Percentiles rank a stretch among this genome's conserved stretches.
Evolutionary conservation across 2,113 vertebrate species (phyloP).

Genomic region (Solenodon paradoxus): DNA sequence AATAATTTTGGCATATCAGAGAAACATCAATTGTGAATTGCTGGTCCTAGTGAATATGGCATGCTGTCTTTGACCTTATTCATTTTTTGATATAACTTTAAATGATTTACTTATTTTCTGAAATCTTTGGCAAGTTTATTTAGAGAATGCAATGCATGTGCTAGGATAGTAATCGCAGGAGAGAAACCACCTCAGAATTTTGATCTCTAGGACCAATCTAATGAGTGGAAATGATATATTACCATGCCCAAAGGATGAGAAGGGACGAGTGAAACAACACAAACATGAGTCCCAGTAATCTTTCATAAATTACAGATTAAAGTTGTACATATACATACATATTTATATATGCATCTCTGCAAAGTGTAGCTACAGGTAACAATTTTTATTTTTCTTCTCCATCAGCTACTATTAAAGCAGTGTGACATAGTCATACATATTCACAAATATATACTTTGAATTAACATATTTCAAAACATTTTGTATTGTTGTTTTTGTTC

Average conservation of each 20-base stretch:
- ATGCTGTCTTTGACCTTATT: background rate
- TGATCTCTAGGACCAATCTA: background rate
- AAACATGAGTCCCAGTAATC: background rate
- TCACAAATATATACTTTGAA: background rate
- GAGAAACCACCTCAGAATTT: background rate
- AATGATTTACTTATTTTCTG: background rate
- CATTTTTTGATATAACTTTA: background rate
- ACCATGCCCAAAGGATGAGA: background rate
- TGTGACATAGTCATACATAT: background rate
- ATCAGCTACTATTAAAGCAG: background rate
- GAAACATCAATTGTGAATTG: background rate
- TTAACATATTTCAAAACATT: too few species aligned
- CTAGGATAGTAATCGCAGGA: background rate
- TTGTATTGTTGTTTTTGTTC: too few species aligned
- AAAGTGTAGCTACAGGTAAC: background rate
- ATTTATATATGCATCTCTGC: background rate
- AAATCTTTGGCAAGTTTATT: background rate
- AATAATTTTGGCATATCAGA: background rate
- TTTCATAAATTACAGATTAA: background rate
- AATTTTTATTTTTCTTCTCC: background rate
- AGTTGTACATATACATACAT: background rate
- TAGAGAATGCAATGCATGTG: background rate
- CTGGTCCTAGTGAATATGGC: background rate
- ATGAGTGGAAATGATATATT: background rate
- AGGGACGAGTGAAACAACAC: background rate